Evolutionary conservation across 2,888 invertebrate species (phyloP), one percentile per base, ranked within the genome.

Genomic region (Xestia c-nigrum): DNA sequence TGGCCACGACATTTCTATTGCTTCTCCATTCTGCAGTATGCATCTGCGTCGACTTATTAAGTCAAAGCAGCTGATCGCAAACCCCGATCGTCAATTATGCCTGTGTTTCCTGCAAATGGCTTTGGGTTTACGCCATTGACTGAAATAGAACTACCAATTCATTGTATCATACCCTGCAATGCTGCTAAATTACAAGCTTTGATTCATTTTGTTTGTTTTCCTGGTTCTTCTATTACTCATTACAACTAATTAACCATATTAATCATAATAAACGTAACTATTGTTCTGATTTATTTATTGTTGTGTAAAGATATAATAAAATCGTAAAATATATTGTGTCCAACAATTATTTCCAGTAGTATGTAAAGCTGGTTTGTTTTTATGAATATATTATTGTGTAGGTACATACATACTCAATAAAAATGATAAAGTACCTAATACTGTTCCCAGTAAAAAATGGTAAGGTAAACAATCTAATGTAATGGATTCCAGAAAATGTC

Each of bases 161-260:
- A 67, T 73, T 24, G n/a, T 19, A 66, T 52, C 46, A 40, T 46
- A 40, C 12, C n/a, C 50, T 64, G 47, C 21, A 65, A 50, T 52
- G 61, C 71, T 50, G 21, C 40, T 67, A 61, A 77, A 78, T 64
- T 71, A 66, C 61, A 65, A 70, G 63, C n/a, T 40, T 78, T 78
- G 86, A 79, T 81, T 87, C 72, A 78, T 72, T 78, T 50, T 83
- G 77, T 83, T 86, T 87, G 61, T 87, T 85, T 84, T 87, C 77
- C 81, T 84, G 79, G 46, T 57, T 59, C 61, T 73, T 66, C 9
- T 84, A 81, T 87, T 78, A 80, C 72, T 85, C 83, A 86, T 78
- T 82, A 75, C 21, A 24, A 74, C 59, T 68, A 83, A 81, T 85
- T 83, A 85, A 72, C 19, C 31, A 71, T 74, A 84, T 79, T 71